Conservation (phyloP, 2,888 invertebrate genomes). For the Brachyptera putata region DNA sequence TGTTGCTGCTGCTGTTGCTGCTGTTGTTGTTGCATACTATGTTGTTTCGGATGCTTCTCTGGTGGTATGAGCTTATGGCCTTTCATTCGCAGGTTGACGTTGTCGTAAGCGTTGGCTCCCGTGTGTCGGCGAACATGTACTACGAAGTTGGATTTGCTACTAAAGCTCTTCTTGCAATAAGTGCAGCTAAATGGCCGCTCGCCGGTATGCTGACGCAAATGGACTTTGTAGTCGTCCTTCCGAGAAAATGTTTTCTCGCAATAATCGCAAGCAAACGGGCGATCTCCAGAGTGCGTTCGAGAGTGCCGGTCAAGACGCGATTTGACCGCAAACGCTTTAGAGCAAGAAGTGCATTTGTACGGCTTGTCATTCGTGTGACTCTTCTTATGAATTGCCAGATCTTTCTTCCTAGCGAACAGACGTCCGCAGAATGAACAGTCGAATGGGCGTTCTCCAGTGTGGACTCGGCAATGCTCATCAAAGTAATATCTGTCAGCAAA, state of each 20-base stretch:
- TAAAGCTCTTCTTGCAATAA: slow-evolving; percentile 25
- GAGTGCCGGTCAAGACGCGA: slow-evolving; percentile 28
- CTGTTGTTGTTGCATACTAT: background rate
- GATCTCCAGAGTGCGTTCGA: slow-evolving; percentile 27
- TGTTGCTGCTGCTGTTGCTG: slow-evolving; percentile 1
- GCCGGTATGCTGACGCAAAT: slow-evolving; percentile 28
- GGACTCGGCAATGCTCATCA: slow-evolving; percentile 29
- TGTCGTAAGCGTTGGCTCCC: slow-evolving; percentile 8
- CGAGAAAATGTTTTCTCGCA: slow-evolving; percentile 28
- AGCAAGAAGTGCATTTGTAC: slow-evolving; percentile 25
- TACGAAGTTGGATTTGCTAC: slow-evolving; percentile 28
- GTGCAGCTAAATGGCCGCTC: slow-evolving; percentile 29
- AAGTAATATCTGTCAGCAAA: slow-evolving; percentile 27
- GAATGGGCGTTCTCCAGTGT: slow-evolving; percentile 31
- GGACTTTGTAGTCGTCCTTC: slow-evolving; percentile 27
- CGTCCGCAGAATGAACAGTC: slow-evolving; percentile 27
- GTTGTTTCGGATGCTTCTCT: background rate
- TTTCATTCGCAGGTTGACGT: slow-evolving; percentile 6
- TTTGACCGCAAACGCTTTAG: slow-evolving; percentile 30
- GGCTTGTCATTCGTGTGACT: slow-evolving; percentile 32
- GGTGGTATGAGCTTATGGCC: slow-evolving; percentile 19
- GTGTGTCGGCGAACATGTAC: slow-evolving; percentile 27
- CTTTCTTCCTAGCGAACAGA: slow-evolving; percentile 31
- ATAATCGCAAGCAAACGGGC: slow-evolving; percentile 25
- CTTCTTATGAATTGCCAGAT: slow-evolving; percentile 28